These are phyloP conservation scores for Metallyticus violacea DNA, from an alignment of 2,888 invertebrate species.

Conservation along the genomic window DNA sequence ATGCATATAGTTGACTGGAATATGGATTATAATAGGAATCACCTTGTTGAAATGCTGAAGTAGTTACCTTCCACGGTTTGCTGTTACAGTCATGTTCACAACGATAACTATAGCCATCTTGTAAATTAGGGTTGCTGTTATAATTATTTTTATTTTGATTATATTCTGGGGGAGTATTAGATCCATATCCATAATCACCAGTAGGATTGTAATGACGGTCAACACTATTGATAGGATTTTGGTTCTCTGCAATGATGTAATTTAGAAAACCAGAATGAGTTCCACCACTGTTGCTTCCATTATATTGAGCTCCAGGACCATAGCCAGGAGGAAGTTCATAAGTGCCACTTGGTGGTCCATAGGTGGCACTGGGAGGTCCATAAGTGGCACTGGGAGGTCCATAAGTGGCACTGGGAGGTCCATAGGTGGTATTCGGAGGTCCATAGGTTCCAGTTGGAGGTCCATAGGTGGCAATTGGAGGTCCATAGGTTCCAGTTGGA, in stretches of 20 bases:
- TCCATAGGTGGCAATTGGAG: background rate
- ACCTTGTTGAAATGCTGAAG: background rate
- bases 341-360: background rate
- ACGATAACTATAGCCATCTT: background rate
- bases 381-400: background rate
- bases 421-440: background rate
- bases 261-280: background rate
- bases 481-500: background rate
- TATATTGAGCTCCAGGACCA: background rate
- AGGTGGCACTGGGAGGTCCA: background rate
- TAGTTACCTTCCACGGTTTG: background rate
- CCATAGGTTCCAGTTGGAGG: background rate
- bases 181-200: background rate
- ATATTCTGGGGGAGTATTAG: background rate
- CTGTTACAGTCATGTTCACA: background rate
- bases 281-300: background rate
- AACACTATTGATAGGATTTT: background rate
- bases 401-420: background rate
- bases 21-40: background rate
- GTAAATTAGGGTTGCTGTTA: background rate
- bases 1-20: background rate
- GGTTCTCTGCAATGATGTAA: too few relatives aligned
- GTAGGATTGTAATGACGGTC: background rate
- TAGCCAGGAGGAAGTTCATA: background rate
- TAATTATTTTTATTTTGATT: background rate